Base-by-base conservation (phyloP, 2,888 invertebrate species). In the Epirrhoe tristata region DNA sequence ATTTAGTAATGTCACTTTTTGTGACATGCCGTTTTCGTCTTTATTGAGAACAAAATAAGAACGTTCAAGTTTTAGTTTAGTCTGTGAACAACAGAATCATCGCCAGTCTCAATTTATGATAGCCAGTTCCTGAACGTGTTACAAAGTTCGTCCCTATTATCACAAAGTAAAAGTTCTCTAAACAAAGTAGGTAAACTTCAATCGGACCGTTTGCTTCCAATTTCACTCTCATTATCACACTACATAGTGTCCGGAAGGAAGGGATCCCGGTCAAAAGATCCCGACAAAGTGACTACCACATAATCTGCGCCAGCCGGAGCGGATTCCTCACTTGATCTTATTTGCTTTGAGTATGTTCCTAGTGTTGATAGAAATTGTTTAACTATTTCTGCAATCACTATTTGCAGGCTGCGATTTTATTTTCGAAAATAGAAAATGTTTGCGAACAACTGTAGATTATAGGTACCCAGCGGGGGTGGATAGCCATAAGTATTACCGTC, bases 291-390 rank as follows among this genome's bases (percentile, higher is more conserved):
- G 36, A 66, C 56, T 57, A 46, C 32, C 34, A 48, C 31, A 24
- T 55, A 34, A 46, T 60, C 51, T 60, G 1, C 5, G 34, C 16
- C n/a, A 50, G 34, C 6, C 24, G 60, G 46, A 55, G 48, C 14
- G 54, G 24, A 24, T 57, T 58, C 46, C 54, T 55, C 54, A 8
- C 32, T 34, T 43, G 43, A 65, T 55, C 43, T 17, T 65, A 59
- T 65, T 65, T 59, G 51, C 65, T 65, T 64, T 65, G 34, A 65
- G 56, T 59, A 55, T 55, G 58, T 64, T 55, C 59, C 12, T 59
- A 39, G 55, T 59, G 55, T 65, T 50, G 24, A 55, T 64, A 51
- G n/a, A 59, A 36, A 43, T 51, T 52, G 32, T 63, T 51, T 51
- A 32, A 58, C 53, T 54, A 58, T 58, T 54, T 36, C 16, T 53